Base-by-base conservation (phyloP, 2,797 vertebrate species). In the Pachyuromys duprasi region DNA sequence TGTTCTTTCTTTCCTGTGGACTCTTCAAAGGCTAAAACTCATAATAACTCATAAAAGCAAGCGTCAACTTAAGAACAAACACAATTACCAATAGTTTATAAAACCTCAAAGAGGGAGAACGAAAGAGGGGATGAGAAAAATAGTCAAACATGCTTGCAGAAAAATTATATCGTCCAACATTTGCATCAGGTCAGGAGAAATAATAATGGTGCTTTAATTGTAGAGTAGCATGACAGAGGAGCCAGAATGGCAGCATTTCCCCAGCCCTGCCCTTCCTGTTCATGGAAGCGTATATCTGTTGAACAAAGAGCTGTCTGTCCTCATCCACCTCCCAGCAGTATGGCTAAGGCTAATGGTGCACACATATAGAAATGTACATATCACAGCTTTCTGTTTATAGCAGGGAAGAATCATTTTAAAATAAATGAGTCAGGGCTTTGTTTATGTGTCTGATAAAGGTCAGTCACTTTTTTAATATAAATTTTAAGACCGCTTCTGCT, bases 221-320 rank as follows among this genome's bases (percentile, higher is more conserved):
- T n/a, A 90, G 67, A 93, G 84, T 31, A 49, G 12, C 74, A 7
- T 60, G 63, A 62, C 13, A 17, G 55, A 69, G 75, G 8, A 90
- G 76, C 24, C 49, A 22, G 72, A 36, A 67, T 75, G 72, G n/a
- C 33, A 76, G 78, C 7, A 18, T 72, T 80, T 70, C 31, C 75
- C 63, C n/a, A 53, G 39, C 36, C 70, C 74, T 53, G 74, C 49
- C 65, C 75, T 89, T 92, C 75, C 92, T 92, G 86, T 95, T 93
- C 89, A 33, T 91, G 82, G 72, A 90, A 97, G 80, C 87, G 75
- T 74, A 65, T 90, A 78, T 97, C 97, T 96, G 92, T 95, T 93
- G 96, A 87, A 93, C 81, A 94, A 82, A 96, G 93, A 96, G 78
- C 33, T 45, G 67, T 90, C 93, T 90, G 42, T 92, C 92, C 95